phyloP scores from a whole-genome alignment of 1,140 invertebrate genomes.

The Oryctes rhinoceros region DNA sequence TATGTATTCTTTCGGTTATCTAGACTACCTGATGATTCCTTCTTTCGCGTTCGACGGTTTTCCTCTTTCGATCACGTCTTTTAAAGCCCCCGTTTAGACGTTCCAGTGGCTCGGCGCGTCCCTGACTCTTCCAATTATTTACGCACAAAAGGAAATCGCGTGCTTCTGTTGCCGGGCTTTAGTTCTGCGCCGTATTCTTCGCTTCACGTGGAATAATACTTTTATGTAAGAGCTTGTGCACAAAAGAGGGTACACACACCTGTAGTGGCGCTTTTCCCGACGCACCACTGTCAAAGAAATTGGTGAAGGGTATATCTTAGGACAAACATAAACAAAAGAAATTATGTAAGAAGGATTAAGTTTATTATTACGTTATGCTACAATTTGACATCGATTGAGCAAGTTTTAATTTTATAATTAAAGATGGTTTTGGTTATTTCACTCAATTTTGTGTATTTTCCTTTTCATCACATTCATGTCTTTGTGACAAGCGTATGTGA shows the following conservation, averaged over 20 bases:
- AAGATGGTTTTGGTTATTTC: no score
- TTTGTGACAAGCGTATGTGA: no score
- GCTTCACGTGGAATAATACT: neutral
- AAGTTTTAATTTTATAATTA: no score
- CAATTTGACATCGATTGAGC: no score
- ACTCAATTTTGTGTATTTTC: no score
- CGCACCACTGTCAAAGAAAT: no score
- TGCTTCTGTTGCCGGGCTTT: neutral
- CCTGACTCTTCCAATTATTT: conserved; percentile 14
- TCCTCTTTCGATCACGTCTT: neutral
- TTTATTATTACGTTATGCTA: no score
- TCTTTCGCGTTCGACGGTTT: neutral
- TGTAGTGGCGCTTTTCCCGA: no score
- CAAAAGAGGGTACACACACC: neutral
- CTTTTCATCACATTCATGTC: no score
- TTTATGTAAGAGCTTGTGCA: neutral
- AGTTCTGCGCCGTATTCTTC: neutral
- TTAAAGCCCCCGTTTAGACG: neutral
- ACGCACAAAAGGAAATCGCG: neutral
- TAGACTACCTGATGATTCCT: neutral
- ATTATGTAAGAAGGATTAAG: no score
- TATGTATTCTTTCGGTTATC: neutral
- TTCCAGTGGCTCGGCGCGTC: neutral
- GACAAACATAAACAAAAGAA: no score
- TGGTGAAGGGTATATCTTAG: no score